phyloP scores from a whole-genome alignment of 1,140 invertebrate species.

The Magallana angulata region DNA sequence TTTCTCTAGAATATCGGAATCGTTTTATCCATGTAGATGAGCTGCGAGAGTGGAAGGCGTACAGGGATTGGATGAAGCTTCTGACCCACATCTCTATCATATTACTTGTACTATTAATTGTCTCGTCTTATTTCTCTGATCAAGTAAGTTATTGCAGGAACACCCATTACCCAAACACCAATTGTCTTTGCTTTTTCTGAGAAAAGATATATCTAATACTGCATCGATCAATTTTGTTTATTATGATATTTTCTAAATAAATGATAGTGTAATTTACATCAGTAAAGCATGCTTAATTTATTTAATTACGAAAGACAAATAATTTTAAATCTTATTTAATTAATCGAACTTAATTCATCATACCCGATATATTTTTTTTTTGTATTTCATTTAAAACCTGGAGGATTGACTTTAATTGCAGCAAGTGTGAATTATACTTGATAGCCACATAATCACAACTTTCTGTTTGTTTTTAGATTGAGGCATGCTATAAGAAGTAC shows the following conservation, averaged over 20 bases:
- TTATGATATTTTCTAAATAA: too few relatives aligned
- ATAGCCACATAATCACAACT: not conserved
- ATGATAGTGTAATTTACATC: too few relatives aligned
- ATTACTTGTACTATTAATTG: slow-evolving; percentile 71
- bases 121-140: slow-evolving; percentile 71
- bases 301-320: too few relatives aligned
- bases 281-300: too few relatives aligned
- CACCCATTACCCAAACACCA: too few relatives aligned
- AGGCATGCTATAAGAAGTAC: slow-evolving; percentile 52
- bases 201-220: too few relatives aligned
- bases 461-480: slow-evolving; percentile 59
- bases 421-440: not conserved
- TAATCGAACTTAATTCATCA: too few relatives aligned
- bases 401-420: not conserved
- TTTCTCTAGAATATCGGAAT: slow-evolving; percentile 86
- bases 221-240: too few relatives aligned
- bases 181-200: too few relatives aligned
- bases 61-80: slow-evolving; percentile 69
- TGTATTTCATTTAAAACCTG: not conserved
- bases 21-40: slow-evolving; percentile 85
- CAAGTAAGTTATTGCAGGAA: slow-evolving; percentile 59
- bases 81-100: slow-evolving; percentile 71
- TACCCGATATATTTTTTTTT: not conserved
- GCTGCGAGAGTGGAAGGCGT: slow-evolving; percentile 82
- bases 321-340: too few relatives aligned